phyloP scores from a whole-genome alignment of 1,140 invertebrate genomes.

The Hermetia illucens region DNA sequence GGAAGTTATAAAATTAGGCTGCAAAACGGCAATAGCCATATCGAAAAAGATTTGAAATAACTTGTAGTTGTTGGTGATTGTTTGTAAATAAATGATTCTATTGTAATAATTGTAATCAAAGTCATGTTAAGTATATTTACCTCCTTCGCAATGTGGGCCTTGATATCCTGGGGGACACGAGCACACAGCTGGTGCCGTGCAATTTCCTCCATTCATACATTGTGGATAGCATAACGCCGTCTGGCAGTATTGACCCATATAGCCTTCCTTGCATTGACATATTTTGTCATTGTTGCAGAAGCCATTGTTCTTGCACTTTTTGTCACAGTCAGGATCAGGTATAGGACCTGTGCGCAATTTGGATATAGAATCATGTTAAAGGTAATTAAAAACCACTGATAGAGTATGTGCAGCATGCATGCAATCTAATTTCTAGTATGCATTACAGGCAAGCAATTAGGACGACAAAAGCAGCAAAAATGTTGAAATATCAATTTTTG shows the following conservation, averaged over 20 bases:
- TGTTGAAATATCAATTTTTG: background rate
- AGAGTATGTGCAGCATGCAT: no score
- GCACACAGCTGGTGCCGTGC: constrained; percentile 74
- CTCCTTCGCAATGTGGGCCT: constrained; percentile 84
- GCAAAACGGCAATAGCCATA: constrained; percentile 85
- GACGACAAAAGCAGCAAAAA: background rate
- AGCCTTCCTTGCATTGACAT: constrained; percentile 76
- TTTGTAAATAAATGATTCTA: background rate
- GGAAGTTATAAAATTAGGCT: constrained; percentile 80
- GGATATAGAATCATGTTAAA: constrained; percentile 17
- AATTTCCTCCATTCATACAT: constrained; percentile 84
- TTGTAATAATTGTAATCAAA: no score
- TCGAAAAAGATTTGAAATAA: constrained; percentile 88
- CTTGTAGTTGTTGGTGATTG: no score
- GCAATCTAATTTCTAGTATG: no score
- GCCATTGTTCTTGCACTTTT: constrained; percentile 70
- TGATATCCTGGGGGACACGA: constrained; percentile 77
- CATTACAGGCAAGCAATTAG: background rate
- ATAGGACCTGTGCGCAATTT: no score
- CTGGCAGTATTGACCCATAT: constrained; percentile 76
- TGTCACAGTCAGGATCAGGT: constrained; percentile 75
- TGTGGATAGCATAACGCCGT: constrained; percentile 83
- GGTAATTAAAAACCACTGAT: constrained; percentile 4
- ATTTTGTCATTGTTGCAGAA: constrained; percentile 68
- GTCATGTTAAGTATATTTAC: constrained; percentile 42